Base-by-base conservation (phyloP, 2,888 invertebrate species). In the Julus scanicus region DNA sequence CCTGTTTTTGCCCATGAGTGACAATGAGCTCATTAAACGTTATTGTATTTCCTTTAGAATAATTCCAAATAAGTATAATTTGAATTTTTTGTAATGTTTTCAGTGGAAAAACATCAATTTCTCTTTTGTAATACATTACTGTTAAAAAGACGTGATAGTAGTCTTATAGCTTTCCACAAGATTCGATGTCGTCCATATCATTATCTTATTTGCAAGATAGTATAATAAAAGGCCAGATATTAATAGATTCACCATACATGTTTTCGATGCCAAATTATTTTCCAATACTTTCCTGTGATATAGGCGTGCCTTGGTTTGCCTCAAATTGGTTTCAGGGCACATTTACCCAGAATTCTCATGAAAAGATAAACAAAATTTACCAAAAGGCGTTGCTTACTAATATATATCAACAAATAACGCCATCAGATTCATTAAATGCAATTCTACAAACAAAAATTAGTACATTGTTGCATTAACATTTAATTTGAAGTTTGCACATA, bases 301-400 rank as follows among this genome's bases (percentile, higher is more conserved):
- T 71, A n/a, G 71, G 71, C 29, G 71, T 71, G 71, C 29, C 71
- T 71, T 71, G 71, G 71, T 29, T n/a, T 29, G n/a, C 71, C 71
- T 71, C 71, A 71, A 71, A 71, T 71, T 71, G 71, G 71, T 71
- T 71, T 20, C 17, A 71, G 71, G 71, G 71, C 71, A 71, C 71
- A 29, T 71, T 71, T 29, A 29, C 71, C 20, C 71, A 29, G 11
- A 63, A n/a, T n/a, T 71, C 71, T 29, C n/a, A 8, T 20, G 2
- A 71, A 71, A 17, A 4, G 57, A n/a, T 53, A 3, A 1, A 53
- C 5, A 57, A 5, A 17, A 57, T 57, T n/a, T 17, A n/a, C 17
- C 29, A 9, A 9, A 20, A 71, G 71, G 71, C 71, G 71, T 71
- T 71, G 71, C 71, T 71, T 29, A 4, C 48, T 48, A 48, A 48